phyloP scores from a whole-genome alignment of 2,797 vertebrate species.

The Cryptoblepharus egeriae region DNA sequence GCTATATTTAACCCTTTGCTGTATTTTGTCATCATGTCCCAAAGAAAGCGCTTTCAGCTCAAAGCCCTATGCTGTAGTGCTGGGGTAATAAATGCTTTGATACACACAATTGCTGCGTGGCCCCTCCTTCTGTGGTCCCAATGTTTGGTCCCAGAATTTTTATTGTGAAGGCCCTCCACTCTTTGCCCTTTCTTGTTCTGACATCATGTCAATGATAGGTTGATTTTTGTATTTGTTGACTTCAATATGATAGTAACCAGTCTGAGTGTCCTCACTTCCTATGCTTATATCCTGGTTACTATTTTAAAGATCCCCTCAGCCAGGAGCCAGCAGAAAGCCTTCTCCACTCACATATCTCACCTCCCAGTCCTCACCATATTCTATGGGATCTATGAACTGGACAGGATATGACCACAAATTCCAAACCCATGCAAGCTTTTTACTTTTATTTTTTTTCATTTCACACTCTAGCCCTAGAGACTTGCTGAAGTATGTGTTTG shows the following conservation, averaged over 20 bases:
- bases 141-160: constrained; percentile 12
- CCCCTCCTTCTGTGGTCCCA: constrained; percentile 15
- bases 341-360: constrained; percentile 40
- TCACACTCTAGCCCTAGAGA: no score
- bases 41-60: neutral
- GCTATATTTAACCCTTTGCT: constrained; percentile 27
- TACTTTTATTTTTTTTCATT: no score
- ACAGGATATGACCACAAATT: no score
- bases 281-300: constrained; percentile 16
- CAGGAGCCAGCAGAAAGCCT: constrained; percentile 22
- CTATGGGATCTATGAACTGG: neutral
- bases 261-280: constrained; percentile 25
- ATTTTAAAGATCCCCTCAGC: neutral
- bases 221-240: neutral
- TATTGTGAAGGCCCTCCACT: constrained; percentile 10
- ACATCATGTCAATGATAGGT: neutral
- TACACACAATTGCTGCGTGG: neutral
- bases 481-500: no score
- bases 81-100: constrained; percentile 1
- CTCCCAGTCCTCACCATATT: constrained; percentile 18
- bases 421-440: no score
- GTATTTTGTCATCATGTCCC: neutral
- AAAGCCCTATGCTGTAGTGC: neutral
- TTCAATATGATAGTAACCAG: neutral
- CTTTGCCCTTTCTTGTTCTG: constrained; percentile 11